These are phyloP conservation scores for Novumbra hubbsi DNA, from an alignment of 2,797 vertebrate genomes.

Conservation along the genomic window DNA sequence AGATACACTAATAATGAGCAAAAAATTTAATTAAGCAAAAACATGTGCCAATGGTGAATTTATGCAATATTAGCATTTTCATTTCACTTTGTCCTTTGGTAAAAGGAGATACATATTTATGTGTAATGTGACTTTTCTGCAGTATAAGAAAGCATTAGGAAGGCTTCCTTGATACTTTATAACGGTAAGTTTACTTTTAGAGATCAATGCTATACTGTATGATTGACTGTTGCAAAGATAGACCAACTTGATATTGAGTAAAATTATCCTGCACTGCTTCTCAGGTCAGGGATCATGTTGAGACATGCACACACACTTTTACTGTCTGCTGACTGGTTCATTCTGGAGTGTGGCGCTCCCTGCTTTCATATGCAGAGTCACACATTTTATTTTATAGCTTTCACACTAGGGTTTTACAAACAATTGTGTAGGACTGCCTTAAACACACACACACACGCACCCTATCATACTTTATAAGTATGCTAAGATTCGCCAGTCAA, in stretches of 20 bases:
- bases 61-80: not conserved
- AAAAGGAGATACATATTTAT: not conserved
- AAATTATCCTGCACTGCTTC: not conserved
- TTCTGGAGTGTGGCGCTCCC: no score
- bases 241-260: no score
- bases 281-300: slow-evolving; percentile 1
- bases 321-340: no score
- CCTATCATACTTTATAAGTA: not conserved
- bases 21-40: no score
- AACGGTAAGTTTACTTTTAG: not conserved
- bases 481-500: not conserved
- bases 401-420: no score
- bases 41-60: not conserved
- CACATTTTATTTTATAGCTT: no score
- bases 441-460: not conserved
- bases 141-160: not conserved
- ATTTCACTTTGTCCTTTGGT: not conserved
- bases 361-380: no score
- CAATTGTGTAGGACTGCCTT: no score
- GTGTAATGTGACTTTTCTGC: not conserved
- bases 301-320: not conserved
- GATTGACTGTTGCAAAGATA: not conserved
- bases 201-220: not conserved
- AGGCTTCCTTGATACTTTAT: not conserved
- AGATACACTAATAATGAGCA: no score